These are phyloP conservation scores for Maniola hyperantus DNA, from an alignment of 2,888 invertebrate species.

Conservation along the genomic window DNA sequence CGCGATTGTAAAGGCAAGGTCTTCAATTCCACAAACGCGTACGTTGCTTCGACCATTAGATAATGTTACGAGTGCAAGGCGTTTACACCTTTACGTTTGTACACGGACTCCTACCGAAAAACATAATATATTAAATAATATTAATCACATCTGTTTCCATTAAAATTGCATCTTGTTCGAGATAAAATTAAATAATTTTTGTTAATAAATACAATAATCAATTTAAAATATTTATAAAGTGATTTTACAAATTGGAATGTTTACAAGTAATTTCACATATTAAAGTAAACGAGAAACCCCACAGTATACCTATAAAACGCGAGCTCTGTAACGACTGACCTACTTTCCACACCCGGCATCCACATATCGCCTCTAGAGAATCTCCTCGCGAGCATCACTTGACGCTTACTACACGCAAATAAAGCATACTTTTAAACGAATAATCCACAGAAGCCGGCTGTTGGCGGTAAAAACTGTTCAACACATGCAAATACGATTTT, in stretches of 20 bases:
- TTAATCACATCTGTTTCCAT: background rate
- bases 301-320: slow-evolving; percentile 72
- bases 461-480: slow-evolving; percentile 57
- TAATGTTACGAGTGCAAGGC: too few species aligned
- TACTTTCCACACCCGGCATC: slow-evolving; percentile 74
- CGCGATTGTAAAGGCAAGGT: too few species aligned
- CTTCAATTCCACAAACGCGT: too few species aligned
- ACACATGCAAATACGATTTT: slow-evolving; percentile 67
- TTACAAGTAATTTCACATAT: slow-evolving; percentile 48
- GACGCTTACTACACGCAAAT: slow-evolving; percentile 49
- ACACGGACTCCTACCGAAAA: too few species aligned
- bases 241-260: slow-evolving; percentile 26
- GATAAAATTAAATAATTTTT: background rate
- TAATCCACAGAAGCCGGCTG: slow-evolving; percentile 48
- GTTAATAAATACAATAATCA: background rate
- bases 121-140: too few species aligned
- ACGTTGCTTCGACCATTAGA: too few species aligned
- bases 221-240: slow-evolving; percentile 6
- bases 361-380: slow-evolving; percentile 63
- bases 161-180: background rate
- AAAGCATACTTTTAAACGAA: slow-evolving; percentile 55
- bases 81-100: too few species aligned
- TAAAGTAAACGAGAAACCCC: slow-evolving; percentile 66
- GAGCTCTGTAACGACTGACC: slow-evolving; percentile 75
- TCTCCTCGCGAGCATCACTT: slow-evolving; percentile 35